Percentiles rank a stretch among this genome's conserved stretches.
Conservation (phyloP, 92 coral and sea anemone species). For the Phenganax stokvisi region DNA sequence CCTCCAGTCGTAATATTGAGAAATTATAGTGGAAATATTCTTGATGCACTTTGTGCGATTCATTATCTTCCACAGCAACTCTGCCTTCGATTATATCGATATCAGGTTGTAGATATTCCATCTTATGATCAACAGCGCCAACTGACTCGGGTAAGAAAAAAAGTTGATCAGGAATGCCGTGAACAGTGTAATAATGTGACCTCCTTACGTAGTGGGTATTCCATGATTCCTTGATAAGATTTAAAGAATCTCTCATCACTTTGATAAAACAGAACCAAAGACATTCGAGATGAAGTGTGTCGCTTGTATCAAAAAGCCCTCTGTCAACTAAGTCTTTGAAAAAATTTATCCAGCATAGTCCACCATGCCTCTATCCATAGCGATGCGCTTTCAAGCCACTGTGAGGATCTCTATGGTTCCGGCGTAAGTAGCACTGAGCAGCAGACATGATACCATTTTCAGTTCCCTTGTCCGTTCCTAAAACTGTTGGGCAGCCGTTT, state of each 20-base stretch:
- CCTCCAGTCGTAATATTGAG: not conserved
- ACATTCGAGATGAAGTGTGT: not conserved
- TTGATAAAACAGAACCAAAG: not conserved
- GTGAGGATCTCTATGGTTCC: not conserved
- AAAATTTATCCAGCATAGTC: constrained; percentile 34
- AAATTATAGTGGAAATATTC: not conserved
- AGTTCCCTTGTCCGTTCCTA: constrained; percentile 6
- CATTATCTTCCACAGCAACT: not conserved
- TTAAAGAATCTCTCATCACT: too few relatives aligned
- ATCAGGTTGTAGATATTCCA: not conserved
- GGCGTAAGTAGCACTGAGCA: constrained; percentile 22
- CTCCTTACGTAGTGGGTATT: not conserved
- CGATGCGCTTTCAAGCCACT: constrained; percentile 12
- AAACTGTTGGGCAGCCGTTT: not conserved
- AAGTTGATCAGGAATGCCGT: too few relatives aligned
- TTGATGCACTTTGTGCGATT: not conserved
- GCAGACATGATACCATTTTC: constrained; percentile 28
- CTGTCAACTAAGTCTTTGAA: constrained; percentile 10
- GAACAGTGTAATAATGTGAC: not conserved
- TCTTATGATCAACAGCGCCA: too few relatives aligned
- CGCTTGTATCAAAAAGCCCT: not conserved
- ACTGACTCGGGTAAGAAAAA: too few relatives aligned
- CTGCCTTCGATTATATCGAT: not conserved
- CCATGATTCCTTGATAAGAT: too few relatives aligned
- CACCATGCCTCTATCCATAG: constrained; percentile 39